Evolutionary conservation across 2,797 vertebrate genomes (phyloP), one percentile per base, ranked within the genome.

Genomic region (Sebastolobus alascanus): DNA sequence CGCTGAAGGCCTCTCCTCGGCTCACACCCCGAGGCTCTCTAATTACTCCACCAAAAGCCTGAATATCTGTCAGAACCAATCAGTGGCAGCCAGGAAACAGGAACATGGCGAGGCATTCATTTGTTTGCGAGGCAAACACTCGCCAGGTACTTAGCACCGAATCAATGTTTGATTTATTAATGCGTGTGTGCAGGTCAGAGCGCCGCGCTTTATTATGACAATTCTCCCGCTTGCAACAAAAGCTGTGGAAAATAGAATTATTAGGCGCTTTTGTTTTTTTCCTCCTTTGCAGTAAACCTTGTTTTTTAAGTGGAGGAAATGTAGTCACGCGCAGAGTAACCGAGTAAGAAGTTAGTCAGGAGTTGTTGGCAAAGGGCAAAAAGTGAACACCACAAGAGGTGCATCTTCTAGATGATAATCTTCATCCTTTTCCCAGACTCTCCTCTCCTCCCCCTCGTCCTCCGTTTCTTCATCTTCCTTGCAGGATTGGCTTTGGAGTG

Each of bases 1-100:
- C 73, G 71, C 85, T 85, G 88, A 92, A 93, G 91, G 92, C 90
- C 85, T 89, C 77, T 90, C 82, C 78, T 89, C 84, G 38, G 60
- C 89, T 89, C 90, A 40, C 89, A 84, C 88, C 92, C 90, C 27
- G 69, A 90, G 93, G 94, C 92, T 86, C 91, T 91, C 93, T 94
- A 94, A 95, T 95, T 94, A 95, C 93, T 92, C 82, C 88, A 77
- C 80, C 82, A 72, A 87, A 88, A 89, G 88, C 84, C 86, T 68
- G 88, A 91, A 91, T 92, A 93, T 94, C 91, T 95, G 94, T 95
- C 94, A 92, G 89, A 87, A 90, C 89, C 90, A 92, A 94, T 94
- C 90, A 91, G 60, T 82, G 68, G 73, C 69, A 6, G 75, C 84
- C 72, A 65, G 75, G 81, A 89, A 91, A 85, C 77, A 61, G 68